A percentile compares a stretch with the other conserved stretches of the same genome.
These are phyloP conservation scores for Ictalurus furcatus DNA, from an alignment of 2,113 vertebrate species.

Conservation along the genomic window DNA sequence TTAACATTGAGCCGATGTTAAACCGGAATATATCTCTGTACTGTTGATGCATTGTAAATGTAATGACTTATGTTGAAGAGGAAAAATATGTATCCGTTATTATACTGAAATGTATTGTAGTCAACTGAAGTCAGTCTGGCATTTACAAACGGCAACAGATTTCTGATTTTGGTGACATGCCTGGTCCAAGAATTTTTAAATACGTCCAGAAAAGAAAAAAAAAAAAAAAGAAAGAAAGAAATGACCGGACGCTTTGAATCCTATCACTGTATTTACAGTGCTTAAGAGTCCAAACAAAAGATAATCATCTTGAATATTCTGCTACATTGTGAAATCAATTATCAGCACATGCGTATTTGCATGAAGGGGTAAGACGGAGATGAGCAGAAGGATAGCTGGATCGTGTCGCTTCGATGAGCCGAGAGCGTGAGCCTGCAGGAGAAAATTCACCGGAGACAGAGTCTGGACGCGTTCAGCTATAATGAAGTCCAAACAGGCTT, in stretches of 20 bases:
- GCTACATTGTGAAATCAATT: background rate
- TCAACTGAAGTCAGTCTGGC: background rate
- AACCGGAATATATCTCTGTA: no score
- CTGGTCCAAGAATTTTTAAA: background rate
- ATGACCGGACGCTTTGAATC: background rate
- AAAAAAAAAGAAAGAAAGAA: background rate
- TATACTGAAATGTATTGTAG: background rate
- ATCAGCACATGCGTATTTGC: background rate
- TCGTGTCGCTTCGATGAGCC: background rate
- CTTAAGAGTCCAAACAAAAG: background rate
- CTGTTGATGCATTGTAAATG: no score
- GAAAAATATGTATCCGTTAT: background rate
- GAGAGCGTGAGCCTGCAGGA: constrained; percentile 14
- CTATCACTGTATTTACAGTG: background rate
- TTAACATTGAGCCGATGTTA: no score
- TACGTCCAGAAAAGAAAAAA: background rate
- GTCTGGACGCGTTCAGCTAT: constrained; percentile 43
- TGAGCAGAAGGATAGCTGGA: background rate
- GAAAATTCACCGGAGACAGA: constrained; percentile 43
- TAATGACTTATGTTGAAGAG: background rate
- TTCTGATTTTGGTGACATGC: background rate
- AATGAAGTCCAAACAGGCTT: constrained; percentile 52
- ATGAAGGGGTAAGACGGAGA: background rate
- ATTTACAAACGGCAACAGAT: background rate
- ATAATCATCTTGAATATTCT: background rate